Evolutionary conservation across 2,888 invertebrate genomes (phyloP).

Genomic region (Sinhomidia bicolor): DNA sequence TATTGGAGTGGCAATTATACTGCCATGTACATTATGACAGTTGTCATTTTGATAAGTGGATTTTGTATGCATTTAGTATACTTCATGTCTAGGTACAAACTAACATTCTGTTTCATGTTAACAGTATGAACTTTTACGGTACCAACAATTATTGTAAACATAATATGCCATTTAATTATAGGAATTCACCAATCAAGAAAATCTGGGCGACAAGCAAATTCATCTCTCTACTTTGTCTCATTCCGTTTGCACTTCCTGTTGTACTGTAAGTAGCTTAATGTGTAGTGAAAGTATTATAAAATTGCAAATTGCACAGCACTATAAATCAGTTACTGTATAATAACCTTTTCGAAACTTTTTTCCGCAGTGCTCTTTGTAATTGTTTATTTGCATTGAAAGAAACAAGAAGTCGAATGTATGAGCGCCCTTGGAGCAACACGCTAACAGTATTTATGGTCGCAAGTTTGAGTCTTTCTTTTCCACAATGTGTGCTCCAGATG

Average conservation of each 20-base stretch:
- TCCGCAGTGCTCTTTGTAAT: constrained; percentile 72
- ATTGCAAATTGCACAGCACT: background rate
- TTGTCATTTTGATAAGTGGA: constrained; percentile 68
- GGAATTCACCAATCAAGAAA: constrained; percentile 69
- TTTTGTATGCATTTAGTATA: constrained; percentile 68
- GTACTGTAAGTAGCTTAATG: constrained; percentile 69
- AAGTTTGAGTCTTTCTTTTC: constrained; percentile 74
- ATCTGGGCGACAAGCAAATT: constrained; percentile 76
- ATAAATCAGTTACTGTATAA: no score
- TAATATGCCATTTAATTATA: constrained; percentile 48
- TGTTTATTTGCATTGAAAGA: constrained; percentile 74
- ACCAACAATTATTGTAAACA: background rate
- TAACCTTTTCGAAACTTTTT: background rate
- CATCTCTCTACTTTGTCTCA: constrained; percentile 67
- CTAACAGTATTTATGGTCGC: constrained; percentile 74
- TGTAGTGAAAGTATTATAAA: background rate
- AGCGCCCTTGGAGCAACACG: constrained; percentile 75
- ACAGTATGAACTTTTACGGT: no score
- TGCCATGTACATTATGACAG: constrained; percentile 61
- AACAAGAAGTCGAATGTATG: constrained; percentile 63
- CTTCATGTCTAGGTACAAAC: constrained; percentile 70
- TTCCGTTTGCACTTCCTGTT: constrained; percentile 70
- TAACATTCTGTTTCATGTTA: background rate
- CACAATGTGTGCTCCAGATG: constrained; percentile 75
- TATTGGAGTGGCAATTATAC: constrained; percentile 44